These are phyloP conservation scores for Dascyllus trimaculatus DNA, from an alignment of 2,113 vertebrate species.

Conservation along the genomic window DNA sequence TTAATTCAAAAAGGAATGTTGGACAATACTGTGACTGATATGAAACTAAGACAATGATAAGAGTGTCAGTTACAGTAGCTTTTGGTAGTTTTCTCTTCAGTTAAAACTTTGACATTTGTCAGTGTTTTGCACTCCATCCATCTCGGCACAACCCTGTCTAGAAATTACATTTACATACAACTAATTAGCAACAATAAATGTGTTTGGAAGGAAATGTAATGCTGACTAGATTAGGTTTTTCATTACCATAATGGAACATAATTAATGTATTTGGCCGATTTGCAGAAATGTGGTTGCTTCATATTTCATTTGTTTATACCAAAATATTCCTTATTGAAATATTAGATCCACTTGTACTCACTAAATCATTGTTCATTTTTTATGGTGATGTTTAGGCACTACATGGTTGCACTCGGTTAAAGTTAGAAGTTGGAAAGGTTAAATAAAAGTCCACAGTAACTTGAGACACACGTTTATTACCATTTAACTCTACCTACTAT, in stretches of 20 bases:
- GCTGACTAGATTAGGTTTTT: neutral
- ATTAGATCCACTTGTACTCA: neutral
- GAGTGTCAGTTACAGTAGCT: too few species aligned
- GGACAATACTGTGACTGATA: conserved; percentile 36
- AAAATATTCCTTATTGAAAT: neutral
- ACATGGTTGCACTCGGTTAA: neutral
- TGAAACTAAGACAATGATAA: neutral
- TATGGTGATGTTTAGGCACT: neutral
- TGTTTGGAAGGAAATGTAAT: too few species aligned
- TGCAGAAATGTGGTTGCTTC: too few species aligned
- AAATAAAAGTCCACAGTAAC: neutral
- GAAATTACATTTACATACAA: too few species aligned
- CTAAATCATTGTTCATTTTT: neutral
- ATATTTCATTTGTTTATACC: neutral
- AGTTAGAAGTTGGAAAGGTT: neutral
- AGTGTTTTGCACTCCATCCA: too few species aligned
- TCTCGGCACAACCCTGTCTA: too few species aligned
- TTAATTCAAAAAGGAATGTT: neutral
- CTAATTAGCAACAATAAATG: too few species aligned
- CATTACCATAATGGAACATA: neutral
- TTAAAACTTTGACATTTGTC: too few species aligned
- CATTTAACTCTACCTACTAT: too few species aligned
- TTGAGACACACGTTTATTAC: neutral
- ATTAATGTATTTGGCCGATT: too few species aligned
- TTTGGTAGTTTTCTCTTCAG: too few species aligned